Conservation (phyloP, 1,140 invertebrate species). For the Hycleus cichorii region DNA sequence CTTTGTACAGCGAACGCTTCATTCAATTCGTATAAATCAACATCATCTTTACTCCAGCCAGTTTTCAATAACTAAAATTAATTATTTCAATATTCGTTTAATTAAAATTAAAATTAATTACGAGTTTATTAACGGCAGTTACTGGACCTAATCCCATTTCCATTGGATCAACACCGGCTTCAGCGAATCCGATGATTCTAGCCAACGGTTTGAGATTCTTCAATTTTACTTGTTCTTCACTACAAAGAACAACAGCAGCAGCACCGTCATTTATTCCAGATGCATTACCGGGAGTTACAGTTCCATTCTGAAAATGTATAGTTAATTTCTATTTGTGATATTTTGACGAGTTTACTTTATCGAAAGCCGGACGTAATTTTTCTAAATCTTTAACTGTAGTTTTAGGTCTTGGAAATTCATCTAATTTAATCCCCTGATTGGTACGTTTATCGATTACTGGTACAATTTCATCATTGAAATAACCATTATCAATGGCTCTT, state of each 20-base stretch:
- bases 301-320: slow-evolving; percentile 45
- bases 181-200: slow-evolving; percentile 58
- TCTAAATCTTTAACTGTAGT: slow-evolving; percentile 52
- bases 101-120: slow-evolving; percentile 38
- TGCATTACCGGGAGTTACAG: slow-evolving; percentile 71
- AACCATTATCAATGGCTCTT: slow-evolving; percentile 53
- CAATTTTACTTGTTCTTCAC: slow-evolving; percentile 46
- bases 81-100: neutral
- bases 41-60: slow-evolving; percentile 71
- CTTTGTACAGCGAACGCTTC: slow-evolving; percentile 79
- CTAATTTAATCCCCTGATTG: slow-evolving; percentile 46
- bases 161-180: slow-evolving; percentile 61
- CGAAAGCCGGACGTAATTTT: slow-evolving; percentile 58
- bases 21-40: slow-evolving; percentile 85
- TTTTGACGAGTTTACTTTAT: slow-evolving; percentile 18
- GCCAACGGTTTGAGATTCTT: slow-evolving; percentile 48
- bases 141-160: slow-evolving; percentile 77
- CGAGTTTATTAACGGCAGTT: slow-evolving; percentile 55
- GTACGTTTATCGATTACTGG: slow-evolving; percentile 53
- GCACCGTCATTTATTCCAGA: slow-evolving; percentile 84
- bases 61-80: slow-evolving; percentile 60
- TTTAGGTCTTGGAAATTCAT: slow-evolving; percentile 62
- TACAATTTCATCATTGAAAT: slow-evolving; percentile 67
- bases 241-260: slow-evolving; percentile 69
- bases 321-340: neutral